phyloP scores from a whole-genome alignment of 2,797 vertebrate species.

The Acanthis flammea region DNA sequence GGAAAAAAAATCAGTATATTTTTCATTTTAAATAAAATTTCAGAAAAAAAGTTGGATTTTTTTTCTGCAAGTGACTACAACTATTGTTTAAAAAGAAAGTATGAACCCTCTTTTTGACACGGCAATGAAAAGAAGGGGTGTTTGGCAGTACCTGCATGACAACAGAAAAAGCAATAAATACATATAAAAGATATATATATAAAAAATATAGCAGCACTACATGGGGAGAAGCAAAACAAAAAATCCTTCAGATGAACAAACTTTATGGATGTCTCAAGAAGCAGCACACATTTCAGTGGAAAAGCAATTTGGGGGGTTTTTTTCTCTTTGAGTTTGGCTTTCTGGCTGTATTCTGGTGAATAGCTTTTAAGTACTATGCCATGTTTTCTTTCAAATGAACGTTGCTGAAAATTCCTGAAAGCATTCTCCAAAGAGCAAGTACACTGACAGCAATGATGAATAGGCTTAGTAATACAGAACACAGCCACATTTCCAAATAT shows the following conservation, averaged over 20 bases:
- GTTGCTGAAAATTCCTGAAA: not conserved
- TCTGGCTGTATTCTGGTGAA: not conserved
- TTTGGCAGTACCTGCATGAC: not conserved
- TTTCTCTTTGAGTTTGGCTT: not conserved
- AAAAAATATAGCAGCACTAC: not conserved
- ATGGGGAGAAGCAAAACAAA: not conserved
- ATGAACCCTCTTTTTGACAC: not conserved
- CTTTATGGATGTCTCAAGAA: not conserved
- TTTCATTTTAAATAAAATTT: not conserved
- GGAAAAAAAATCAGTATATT: not conserved
- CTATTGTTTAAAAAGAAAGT: not conserved
- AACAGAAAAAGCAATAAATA: not conserved
- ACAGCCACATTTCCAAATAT: constrained; percentile 57
- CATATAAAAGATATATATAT: not conserved
- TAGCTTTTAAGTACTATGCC: not conserved
- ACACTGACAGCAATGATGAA: constrained; percentile 14
- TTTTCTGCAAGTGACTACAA: not conserved
- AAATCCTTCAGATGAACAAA: not conserved
- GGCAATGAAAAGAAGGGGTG: not conserved
- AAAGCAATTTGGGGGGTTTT: not conserved
- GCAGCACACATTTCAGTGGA: not conserved
- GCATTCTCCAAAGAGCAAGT: constrained; percentile 5
- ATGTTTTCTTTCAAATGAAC: not conserved
- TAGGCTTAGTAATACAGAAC: constrained; percentile 17
- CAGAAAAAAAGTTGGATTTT: not conserved